A percentile compares a stretch with the other conserved stretches of the same genome.
phyloP scores from a whole-genome alignment of 2,113 vertebrate species.

The Scophthalmus maximus region DNA sequence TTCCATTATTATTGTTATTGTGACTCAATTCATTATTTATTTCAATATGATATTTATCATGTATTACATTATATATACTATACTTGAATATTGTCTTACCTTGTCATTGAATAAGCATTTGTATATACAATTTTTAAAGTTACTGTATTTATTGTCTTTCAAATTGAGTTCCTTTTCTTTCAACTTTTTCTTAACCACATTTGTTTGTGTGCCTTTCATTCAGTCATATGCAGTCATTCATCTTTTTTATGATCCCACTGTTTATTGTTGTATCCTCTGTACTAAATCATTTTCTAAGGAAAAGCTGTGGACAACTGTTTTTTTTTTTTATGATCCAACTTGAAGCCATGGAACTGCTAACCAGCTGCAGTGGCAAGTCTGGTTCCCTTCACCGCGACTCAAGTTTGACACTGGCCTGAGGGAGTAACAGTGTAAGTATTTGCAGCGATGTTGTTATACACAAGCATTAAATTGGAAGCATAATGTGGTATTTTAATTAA shows the following conservation, averaged over 20 bases:
- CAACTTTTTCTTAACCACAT: no score
- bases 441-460: constrained; percentile 32
- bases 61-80: no score
- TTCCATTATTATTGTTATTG: not conserved
- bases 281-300: not conserved
- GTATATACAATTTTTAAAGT: no score
- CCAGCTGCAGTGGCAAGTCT: constrained; percentile 34
- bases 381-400: constrained; percentile 36
- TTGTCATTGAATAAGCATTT: no score
- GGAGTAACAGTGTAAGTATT: constrained; percentile 31
- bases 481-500: constrained; percentile 25
- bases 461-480: constrained; percentile 39
- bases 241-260: not conserved
- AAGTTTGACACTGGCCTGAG: constrained; percentile 32
- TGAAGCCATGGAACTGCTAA: constrained; percentile 21
- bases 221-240: not conserved
- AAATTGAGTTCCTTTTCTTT: no score
- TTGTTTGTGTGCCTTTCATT: not conserved
- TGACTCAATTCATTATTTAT: not conserved
- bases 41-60: no score
- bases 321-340: not conserved
- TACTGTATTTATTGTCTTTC: no score
- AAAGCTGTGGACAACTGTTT: not conserved
- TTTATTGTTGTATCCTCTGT: not conserved
- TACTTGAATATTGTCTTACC: no score